Evolutionary conservation across 2,113 vertebrate species (phyloP).

Genomic region (Trematocara nigrifrons): DNA sequence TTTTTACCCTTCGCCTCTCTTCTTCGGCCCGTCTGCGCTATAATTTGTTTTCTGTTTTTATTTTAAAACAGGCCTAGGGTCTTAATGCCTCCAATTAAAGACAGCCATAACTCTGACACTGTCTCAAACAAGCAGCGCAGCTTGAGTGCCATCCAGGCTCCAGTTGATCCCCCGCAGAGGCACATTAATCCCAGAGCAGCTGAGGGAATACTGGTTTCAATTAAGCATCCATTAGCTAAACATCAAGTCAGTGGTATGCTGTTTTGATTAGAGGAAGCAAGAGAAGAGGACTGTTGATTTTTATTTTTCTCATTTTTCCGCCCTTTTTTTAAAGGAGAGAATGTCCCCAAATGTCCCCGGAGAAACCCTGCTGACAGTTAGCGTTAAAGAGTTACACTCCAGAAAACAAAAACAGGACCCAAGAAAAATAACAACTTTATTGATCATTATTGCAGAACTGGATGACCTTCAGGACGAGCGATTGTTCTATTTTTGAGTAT

Average conservation of each 20-base stretch:
- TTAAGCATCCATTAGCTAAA: slow-evolving; percentile 46
- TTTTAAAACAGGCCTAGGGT: not conserved
- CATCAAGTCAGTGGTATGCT: slow-evolving; percentile 21
- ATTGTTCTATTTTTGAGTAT: not conserved
- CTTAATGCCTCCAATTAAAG: slow-evolving; percentile 34
- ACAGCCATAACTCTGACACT: slow-evolving; percentile 35
- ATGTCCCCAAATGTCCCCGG: not conserved
- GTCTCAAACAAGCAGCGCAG: slow-evolving; percentile 44
- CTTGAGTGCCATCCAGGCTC: slow-evolving; percentile 21
- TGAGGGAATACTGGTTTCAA: slow-evolving; percentile 47
- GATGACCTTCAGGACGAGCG: not conserved
- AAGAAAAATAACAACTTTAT: not conserved
- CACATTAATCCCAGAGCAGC: slow-evolving; percentile 17
- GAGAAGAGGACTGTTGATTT: not conserved
- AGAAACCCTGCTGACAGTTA: not conserved
- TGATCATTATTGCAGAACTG: not conserved
- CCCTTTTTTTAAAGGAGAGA: not conserved
- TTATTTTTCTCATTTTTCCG: not conserved
- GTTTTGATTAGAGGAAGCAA: slow-evolving; percentile 32
- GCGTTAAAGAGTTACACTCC: not conserved
- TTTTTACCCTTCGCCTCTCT: not conserved
- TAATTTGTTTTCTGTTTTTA: not conserved
- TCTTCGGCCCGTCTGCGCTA: not conserved
- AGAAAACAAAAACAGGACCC: not conserved
- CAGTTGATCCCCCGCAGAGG: slow-evolving; percentile 11